Evolutionary conservation across 2,888 invertebrate genomes (phyloP), one percentile per base, ranked within the genome.

Genomic region (Drosophila nr. medialis): DNA sequence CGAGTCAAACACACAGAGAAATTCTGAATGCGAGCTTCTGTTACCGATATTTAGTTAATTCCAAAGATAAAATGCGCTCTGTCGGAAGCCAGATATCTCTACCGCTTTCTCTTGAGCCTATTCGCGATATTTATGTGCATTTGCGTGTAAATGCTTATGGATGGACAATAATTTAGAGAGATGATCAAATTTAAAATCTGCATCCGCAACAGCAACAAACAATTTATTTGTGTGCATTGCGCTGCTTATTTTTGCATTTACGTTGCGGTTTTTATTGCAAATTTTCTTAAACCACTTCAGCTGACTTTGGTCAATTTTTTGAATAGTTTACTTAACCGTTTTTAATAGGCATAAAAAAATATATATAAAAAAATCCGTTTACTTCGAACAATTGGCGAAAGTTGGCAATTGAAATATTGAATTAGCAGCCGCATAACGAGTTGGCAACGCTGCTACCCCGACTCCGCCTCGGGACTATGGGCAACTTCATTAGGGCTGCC

Each of bases 401-500:
- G 70, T 67, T 36, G 24, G 32, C 73, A 77, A 77, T 77, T 77
- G 78, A 71, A 74, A 64, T 61, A 58, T 63, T 15, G 56, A 40
- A 53, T 62, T 62, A 40, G n/a, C 49, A 24, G 53, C 24, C 40
- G 40, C 67, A 34, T 42, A 65, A 60, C 54, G 50, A 60, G 55
- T 58, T 66, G 54, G 63, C 24, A 76, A 30, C 49, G 24, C 49
- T 56, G 10, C 54, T 34, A 36, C 4, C 34, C 42, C 13, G 13
- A 51, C 34, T 29, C 21, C 40, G 38, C 27, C 38, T 27, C 27
- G 7, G 36, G 27, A 27, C 64, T 55, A 42, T 40, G 65, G 64
- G 55, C 71, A 72, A 67, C 70, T 86, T 86, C 85, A 87, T 86
- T 86, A 86, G 74, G 71, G 36, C 40, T 55, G 75, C 29, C 86